A percentile compares a stretch with the other conserved stretches of the same genome.
Evolutionary conservation across 2,113 vertebrate species (phyloP).

Genomic region (Lipophrys pholis): DNA sequence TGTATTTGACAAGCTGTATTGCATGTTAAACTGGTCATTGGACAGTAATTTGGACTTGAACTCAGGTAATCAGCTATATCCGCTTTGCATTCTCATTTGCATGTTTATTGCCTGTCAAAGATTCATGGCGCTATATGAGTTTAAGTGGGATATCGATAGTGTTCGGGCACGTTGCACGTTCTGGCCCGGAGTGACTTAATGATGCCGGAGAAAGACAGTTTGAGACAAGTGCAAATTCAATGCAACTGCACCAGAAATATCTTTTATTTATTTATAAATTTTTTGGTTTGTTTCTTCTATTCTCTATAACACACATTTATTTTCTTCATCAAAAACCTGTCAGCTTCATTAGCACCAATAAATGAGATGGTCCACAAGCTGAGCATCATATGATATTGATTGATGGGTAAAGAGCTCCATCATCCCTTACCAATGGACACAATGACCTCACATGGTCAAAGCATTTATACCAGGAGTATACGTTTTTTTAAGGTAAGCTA

Average conservation of each 20-base stretch:
- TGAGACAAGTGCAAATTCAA: background rate
- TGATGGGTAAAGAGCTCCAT: no score
- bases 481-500: no score
- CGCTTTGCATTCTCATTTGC: conserved; percentile 31
- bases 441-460: no score
- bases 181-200: background rate
- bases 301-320: background rate
- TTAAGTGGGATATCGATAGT: conserved; percentile 22
- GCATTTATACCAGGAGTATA: no score
- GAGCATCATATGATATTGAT: no score
- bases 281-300: no score
- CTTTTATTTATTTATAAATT: no score
- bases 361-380: background rate
- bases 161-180: background rate
- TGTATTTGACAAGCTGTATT: conserved; percentile 9
- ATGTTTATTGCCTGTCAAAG: conserved; percentile 47
- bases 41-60: conserved; percentile 28
- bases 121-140: background rate
- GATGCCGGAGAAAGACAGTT: background rate
- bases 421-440: no score
- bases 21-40: conserved; percentile 23
- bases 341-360: background rate
- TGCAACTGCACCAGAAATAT: background rate
- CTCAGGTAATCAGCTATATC: conserved; percentile 14
- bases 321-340: background rate